Conservation (phyloP, 1,140 invertebrate genomes). For the Lepidurus apus region DNA sequence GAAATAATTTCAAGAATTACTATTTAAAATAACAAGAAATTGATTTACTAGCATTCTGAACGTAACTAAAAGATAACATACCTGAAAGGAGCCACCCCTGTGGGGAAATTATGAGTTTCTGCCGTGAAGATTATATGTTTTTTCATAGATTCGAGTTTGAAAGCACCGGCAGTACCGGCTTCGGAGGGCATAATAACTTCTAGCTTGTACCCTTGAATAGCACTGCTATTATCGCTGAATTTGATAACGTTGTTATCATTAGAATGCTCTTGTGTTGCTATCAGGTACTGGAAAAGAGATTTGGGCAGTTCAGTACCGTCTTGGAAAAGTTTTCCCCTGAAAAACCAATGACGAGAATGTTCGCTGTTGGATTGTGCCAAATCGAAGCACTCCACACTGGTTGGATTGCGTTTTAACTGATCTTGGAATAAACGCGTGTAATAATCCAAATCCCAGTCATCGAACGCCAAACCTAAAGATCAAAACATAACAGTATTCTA, state of each 20-base stretch:
- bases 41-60: no score
- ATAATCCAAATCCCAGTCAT: slow-evolving; percentile 78
- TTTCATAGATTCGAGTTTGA: slow-evolving; percentile 46
- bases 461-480: slow-evolving; percentile 69
- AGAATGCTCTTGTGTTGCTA: slow-evolving; percentile 74
- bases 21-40: no score
- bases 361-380: slow-evolving; percentile 97
- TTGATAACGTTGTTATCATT: slow-evolving; percentile 96
- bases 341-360: slow-evolving; percentile 89
- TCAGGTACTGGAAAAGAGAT: slow-evolving; percentile 88
- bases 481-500: slow-evolving; percentile 25
- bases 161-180: slow-evolving; percentile 56
- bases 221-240: slow-evolving; percentile 91
- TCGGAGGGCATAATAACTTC: slow-evolving; percentile 57
- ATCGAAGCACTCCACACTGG: slow-evolving; percentile 96
- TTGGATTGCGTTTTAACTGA: slow-evolving; percentile 82
- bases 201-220: slow-evolving; percentile 77
- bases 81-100: slow-evolving; percentile 81
- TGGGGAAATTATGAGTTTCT: slow-evolving; percentile 98
- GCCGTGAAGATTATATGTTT: slow-evolving; percentile 96
- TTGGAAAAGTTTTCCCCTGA: slow-evolving; percentile 79
- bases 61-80: slow-evolving; percentile 38
- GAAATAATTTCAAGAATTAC: no score
- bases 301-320: slow-evolving; percentile 70
- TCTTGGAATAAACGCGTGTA: slow-evolving; percentile 68